Evolutionary conservation across 2,113 vertebrate species (phyloP).

Genomic region (Pluvialis apricaria): DNA sequence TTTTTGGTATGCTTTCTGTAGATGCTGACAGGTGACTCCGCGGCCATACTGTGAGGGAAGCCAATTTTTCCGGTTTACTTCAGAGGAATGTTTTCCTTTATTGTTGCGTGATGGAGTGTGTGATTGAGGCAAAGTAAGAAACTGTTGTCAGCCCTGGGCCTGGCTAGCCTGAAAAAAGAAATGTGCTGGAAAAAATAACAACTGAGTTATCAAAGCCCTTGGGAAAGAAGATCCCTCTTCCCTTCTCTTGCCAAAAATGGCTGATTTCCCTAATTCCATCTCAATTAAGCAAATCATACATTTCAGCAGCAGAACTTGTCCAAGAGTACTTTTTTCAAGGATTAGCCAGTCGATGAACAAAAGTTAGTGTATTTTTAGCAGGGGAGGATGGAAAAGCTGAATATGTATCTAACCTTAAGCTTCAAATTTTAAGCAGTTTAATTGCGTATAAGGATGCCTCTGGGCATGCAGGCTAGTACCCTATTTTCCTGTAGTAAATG

Average conservation of each 20-base stretch:
- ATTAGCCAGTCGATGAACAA: not conserved
- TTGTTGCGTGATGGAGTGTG: not conserved
- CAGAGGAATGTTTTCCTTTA: not conserved
- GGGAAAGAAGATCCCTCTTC: not conserved
- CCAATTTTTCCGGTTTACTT: not conserved
- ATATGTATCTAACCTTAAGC: not conserved
- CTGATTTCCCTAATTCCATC: not conserved
- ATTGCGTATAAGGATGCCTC: not conserved
- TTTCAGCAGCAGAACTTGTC: not conserved
- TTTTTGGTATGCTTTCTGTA: not conserved
- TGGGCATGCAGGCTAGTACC: not conserved
- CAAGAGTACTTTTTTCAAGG: not conserved
- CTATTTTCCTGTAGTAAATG: not conserved
- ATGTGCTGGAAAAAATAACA: conserved; percentile 9
- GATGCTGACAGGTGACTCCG: not conserved
- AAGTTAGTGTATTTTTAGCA: not conserved
- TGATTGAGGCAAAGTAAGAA: not conserved
- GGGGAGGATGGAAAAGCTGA: not conserved
- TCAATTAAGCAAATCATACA: not conserved
- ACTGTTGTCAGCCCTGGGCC: not conserved
- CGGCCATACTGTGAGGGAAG: not conserved
- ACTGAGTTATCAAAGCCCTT: not conserved
- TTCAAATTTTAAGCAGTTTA: not conserved
- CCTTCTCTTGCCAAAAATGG: not conserved
- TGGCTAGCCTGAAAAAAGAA: not conserved